These are phyloP conservation scores for human DNA, from an alignment of 2,113 vertebrate genomes.

Conservation along the genomic window DNA sequence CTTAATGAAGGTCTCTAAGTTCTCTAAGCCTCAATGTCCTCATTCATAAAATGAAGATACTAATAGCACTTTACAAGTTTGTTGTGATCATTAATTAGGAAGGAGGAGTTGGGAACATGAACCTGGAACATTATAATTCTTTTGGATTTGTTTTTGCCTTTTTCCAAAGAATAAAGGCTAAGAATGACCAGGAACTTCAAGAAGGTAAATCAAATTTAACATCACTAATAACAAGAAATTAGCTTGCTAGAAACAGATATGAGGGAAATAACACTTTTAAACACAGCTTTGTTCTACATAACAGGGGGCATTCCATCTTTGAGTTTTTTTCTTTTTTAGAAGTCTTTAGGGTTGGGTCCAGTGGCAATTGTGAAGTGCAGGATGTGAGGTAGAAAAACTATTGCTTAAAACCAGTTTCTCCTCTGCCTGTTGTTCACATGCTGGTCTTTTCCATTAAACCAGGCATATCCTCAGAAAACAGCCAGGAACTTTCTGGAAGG, in stretches of 20 bases:
- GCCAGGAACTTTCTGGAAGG: not conserved
- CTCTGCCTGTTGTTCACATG: not conserved
- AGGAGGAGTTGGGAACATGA: not conserved
- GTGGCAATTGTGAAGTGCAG: not conserved
- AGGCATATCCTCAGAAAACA: not conserved
- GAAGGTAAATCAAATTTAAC: not conserved
- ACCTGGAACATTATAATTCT: not conserved
- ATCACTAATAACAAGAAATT: not conserved
- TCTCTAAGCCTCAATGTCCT: not conserved
- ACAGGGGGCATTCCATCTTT: not conserved
- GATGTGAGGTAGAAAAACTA: not conserved
- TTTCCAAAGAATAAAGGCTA: not conserved
- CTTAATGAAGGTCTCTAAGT: not conserved
- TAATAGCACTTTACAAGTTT: not conserved
- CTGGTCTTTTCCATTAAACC: not conserved
- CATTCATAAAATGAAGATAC: not conserved
- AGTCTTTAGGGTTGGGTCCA: not conserved
- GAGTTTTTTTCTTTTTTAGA: not conserved
- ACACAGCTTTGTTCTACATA: not conserved
- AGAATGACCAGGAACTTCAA: not conserved
- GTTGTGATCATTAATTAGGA: not conserved
- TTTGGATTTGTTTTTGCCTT: not conserved
- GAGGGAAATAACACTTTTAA: not conserved
- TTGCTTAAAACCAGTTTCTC: not conserved
- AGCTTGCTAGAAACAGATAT: not conserved